Percentiles rank a stretch among this genome's conserved stretches.
Evolutionary conservation across 2,113 vertebrate species (phyloP).

Genomic region (Tor tambroides): DNA sequence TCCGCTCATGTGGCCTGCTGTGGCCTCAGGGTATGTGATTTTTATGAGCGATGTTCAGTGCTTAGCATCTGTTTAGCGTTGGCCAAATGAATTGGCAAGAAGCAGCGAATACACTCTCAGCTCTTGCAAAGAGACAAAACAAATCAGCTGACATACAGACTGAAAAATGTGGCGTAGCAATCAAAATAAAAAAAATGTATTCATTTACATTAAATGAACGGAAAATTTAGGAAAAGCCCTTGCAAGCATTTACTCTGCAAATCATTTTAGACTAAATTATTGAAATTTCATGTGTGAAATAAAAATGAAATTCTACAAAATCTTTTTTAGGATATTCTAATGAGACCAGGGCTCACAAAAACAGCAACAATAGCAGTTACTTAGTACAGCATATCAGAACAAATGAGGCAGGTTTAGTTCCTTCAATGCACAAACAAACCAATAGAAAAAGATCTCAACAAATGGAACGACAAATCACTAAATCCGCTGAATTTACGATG

Average conservation of each 20-base stretch:
- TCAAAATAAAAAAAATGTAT: background rate
- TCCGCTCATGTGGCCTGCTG: constrained; percentile 31
- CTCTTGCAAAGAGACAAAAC: background rate
- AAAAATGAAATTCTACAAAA: background rate
- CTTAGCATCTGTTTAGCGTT: constrained; percentile 45
- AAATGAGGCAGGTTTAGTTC: constrained; percentile 37
- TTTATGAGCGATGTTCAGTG: constrained; percentile 41
- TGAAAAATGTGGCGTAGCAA: background rate
- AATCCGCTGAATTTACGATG: constrained; percentile 27
- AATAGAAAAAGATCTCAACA: constrained; percentile 31
- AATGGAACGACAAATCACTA: constrained; percentile 39
- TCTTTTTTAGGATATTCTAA: background rate
- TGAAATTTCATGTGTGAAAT: background rate
- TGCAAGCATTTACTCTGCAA: background rate
- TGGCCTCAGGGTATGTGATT: constrained; percentile 46
- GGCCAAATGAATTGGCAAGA: constrained; percentile 23
- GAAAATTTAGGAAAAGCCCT: background rate
- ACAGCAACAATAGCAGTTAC: background rate
- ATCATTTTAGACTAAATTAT: background rate
- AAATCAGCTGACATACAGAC: background rate
- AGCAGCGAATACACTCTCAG: background rate
- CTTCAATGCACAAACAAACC: constrained; percentile 30
- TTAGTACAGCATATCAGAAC: constrained; percentile 25
- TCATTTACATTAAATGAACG: background rate
- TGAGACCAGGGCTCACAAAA: background rate